phyloP scores from a whole-genome alignment of 1,140 invertebrate genomes.

The Trissolcus basalis region DNA sequence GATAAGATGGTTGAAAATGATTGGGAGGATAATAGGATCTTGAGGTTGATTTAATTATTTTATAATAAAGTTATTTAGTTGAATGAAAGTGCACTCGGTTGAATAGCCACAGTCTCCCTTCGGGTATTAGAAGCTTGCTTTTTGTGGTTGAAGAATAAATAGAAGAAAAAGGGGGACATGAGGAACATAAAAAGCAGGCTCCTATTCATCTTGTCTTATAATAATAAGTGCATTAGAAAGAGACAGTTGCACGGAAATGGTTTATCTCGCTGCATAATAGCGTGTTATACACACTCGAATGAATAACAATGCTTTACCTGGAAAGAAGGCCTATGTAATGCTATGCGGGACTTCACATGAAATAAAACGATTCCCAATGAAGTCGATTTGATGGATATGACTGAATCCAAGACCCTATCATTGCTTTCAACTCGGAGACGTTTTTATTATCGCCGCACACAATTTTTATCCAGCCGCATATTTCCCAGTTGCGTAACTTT shows the following conservation, averaged over 20 bases:
- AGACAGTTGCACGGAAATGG: slow-evolving; percentile 49
- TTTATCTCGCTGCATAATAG: slow-evolving; percentile 49
- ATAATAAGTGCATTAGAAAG: slow-evolving; percentile 52
- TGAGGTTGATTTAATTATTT: slow-evolving; percentile 43
- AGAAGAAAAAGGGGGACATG: slow-evolving; percentile 9
- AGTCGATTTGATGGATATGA: slow-evolving; percentile 32
- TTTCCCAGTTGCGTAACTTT: too few relatives aligned
- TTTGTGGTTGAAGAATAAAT: slow-evolving; percentile 38
- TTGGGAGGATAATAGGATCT: not conserved
- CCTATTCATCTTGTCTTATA: slow-evolving; percentile 44
- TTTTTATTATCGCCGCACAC: not conserved
- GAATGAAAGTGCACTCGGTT: slow-evolving; percentile 43
- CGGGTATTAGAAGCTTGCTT: slow-evolving; percentile 37
- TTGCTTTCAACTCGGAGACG: not conserved
- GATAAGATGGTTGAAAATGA: not conserved
- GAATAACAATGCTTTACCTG: slow-evolving; percentile 55
- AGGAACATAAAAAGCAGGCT: slow-evolving; percentile 26
- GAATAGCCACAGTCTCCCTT: slow-evolving; percentile 37
- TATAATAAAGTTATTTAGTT: slow-evolving; percentile 46
- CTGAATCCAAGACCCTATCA: slow-evolving; percentile 9
- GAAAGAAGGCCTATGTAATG: slow-evolving; percentile 34
- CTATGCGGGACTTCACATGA: slow-evolving; percentile 40
- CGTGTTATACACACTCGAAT: slow-evolving; percentile 41
- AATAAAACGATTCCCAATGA: slow-evolving; percentile 29
- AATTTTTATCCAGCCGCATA: not conserved